Evolutionary conservation across 2,888 invertebrate species (phyloP), one percentile per base, ranked within the genome.

Genomic region (Tetramorium bicarinatum): DNA sequence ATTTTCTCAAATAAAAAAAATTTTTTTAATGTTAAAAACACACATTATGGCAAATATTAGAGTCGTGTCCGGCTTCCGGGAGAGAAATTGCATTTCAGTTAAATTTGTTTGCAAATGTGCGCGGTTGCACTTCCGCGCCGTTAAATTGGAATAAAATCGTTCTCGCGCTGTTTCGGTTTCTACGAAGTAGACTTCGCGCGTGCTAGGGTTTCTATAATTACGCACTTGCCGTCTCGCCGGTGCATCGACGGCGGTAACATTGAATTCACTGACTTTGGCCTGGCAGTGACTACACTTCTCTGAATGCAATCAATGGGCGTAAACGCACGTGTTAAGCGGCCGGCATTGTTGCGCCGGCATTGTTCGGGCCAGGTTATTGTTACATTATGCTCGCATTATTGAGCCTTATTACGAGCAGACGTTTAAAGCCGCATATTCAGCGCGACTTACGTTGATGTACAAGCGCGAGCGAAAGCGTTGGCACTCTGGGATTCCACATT

Each of bases 381-480:
- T 85, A 81, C 81, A 87, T 90, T 88, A 89, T 85, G 76, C 84
- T 64, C n/a, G 83, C 79, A 85, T 89, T 87, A 90, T 90, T 82
- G 90, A 83, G 64, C 79, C 88, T 85, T 83, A 87, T 89, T 87
- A 90, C 88, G 47, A 47, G 61, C 61, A 67, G 61, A 82, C 67
- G 72, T 85, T 85, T 82, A 83, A 83, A 75, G 64, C 75, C 61
- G 21, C 29, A 76, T 52, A 82, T 85, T 87, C 85, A 61, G 49
- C 64, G n/a, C 74, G 72, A 71, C 83, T 77, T 83, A 72, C 13
- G 69, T 47, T 54, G 44, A 18, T 29, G n/a, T 29, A 29, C 8
- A 52, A n/a, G 41, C 18, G 77, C 75, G 38, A 29, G 2, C 7
- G 34, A 69, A 59, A 34, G 34, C 56, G 29, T 38, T 52, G 11